phyloP scores from a whole-genome alignment of 2,888 invertebrate species.

The Venusia cambrica region DNA sequence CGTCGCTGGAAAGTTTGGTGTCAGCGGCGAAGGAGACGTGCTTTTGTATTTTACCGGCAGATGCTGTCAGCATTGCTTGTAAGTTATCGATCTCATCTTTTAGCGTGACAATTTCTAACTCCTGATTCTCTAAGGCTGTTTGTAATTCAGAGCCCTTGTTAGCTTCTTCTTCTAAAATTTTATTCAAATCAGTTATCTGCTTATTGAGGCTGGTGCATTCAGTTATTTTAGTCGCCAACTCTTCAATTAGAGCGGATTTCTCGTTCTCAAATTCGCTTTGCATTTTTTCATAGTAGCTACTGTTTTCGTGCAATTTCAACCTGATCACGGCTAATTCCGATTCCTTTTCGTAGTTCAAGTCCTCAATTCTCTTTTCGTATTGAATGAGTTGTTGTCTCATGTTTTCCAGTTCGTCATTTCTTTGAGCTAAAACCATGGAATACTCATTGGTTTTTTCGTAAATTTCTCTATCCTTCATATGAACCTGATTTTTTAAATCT shows the following conservation, averaged over 20 bases:
- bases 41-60: conserved; percentile 62
- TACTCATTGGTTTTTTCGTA: conserved; percentile 65
- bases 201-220: conserved; percentile 74
- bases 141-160: conserved; percentile 80
- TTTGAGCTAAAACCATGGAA: conserved; percentile 50
- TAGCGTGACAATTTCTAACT: conserved; percentile 86
- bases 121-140: conserved; percentile 84
- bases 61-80: conserved; percentile 48
- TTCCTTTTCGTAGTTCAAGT: conserved; percentile 75
- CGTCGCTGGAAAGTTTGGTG: conserved; percentile 55
- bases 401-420: conserved; percentile 68
- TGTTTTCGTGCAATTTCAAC: conserved; percentile 74
- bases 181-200: conserved; percentile 76
- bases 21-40: conserved; percentile 72
- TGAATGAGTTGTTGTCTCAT: conserved; percentile 58
- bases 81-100: conserved; percentile 83
- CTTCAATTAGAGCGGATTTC: conserved; percentile 49
- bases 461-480: conserved; percentile 63
- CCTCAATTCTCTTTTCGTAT: conserved; percentile 70
- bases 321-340: conserved; percentile 77
- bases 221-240: conserved; percentile 63
- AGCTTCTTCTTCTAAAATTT: conserved; percentile 76
- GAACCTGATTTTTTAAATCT: conserved; percentile 53
- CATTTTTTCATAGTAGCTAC: conserved; percentile 48
- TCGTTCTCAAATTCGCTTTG: conserved; percentile 50